These are phyloP conservation scores for Buphagus erythrorhynchus DNA, from an alignment of 2,797 vertebrate genomes.

Conservation along the genomic window DNA sequence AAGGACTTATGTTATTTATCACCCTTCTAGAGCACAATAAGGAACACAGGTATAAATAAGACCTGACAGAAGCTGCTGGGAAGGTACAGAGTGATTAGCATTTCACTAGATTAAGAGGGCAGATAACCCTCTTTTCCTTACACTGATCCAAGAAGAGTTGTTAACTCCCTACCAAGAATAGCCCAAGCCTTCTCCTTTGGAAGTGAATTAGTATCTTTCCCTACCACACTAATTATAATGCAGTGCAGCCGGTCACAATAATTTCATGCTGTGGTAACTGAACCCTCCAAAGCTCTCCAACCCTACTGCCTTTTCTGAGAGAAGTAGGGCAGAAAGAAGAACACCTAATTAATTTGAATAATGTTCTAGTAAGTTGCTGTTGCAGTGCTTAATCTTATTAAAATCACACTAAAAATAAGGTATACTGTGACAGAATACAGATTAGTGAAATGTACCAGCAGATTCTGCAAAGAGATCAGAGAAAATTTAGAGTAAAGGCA, in stretches of 20 bases:
- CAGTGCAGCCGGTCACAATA: background rate
- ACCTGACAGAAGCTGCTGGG: background rate
- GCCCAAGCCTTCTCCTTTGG: background rate
- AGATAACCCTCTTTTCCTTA: constrained; percentile 47
- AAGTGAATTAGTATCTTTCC: background rate
- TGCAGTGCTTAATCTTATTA: constrained; percentile 42
- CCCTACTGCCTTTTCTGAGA: constrained; percentile 8
- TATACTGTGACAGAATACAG: background rate
- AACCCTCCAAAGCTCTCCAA: constrained; percentile 25
- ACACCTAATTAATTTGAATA: constrained; percentile 61
- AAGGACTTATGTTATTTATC: background rate
- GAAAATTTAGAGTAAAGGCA: background rate
- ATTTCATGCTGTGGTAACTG: constrained; percentile 43
- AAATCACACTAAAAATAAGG: constrained; percentile 41
- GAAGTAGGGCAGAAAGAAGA: constrained; percentile 39
- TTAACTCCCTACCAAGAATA: constrained; percentile 32
- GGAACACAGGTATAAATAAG: background rate
- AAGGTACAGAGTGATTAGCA: background rate
- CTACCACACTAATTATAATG: background rate
- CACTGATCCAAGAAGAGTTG: constrained; percentile 2
- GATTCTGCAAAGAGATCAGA: background rate
- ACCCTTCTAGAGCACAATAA: background rate
- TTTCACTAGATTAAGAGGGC: constrained; percentile 32
- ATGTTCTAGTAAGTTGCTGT: constrained; percentile 19
- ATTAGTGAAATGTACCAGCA: background rate